These are phyloP conservation scores for Epinephelus coioides DNA, from an alignment of 2,797 vertebrate species.

Conservation along the genomic window DNA sequence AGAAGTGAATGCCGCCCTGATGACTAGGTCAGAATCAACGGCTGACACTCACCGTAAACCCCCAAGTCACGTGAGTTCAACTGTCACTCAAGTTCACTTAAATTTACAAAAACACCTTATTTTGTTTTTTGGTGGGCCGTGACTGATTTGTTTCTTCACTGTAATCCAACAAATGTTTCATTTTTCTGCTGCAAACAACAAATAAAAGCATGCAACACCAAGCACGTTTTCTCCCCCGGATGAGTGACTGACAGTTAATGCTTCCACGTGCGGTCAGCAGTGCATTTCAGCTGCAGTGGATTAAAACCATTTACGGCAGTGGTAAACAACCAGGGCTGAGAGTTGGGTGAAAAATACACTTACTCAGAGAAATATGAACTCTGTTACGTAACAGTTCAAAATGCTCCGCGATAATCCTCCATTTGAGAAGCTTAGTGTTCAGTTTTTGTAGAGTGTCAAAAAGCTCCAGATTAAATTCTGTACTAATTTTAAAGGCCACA, in stretches of 20 bases:
- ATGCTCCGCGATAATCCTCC: not conserved
- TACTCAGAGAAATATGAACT: constrained; percentile 4
- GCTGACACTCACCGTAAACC: not conserved
- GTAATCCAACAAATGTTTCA: no score
- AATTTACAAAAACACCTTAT: not conserved
- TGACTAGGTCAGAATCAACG: not conserved
- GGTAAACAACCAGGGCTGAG: not conserved
- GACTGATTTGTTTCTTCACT: not conserved
- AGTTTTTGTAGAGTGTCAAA: not conserved
- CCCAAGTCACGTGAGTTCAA: not conserved
- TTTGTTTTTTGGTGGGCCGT: not conserved
- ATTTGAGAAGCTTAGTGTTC: constrained; percentile 11
- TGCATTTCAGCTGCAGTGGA: not conserved
- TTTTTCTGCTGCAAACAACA: not conserved
- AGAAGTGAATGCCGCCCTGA: not conserved
- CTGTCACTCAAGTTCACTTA: not conserved
- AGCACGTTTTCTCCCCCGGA: not conserved
- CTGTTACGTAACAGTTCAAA: constrained; percentile 4
- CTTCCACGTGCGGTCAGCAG: not conserved
- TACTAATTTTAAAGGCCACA: not conserved
- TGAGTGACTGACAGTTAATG: not conserved
- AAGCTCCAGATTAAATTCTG: not conserved
- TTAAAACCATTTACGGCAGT: not conserved
- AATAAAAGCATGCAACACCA: not conserved
- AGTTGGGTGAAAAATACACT: not conserved